Conservation (phyloP, 1,140 invertebrate genomes). For the Bombus pyrosoma region DNA sequence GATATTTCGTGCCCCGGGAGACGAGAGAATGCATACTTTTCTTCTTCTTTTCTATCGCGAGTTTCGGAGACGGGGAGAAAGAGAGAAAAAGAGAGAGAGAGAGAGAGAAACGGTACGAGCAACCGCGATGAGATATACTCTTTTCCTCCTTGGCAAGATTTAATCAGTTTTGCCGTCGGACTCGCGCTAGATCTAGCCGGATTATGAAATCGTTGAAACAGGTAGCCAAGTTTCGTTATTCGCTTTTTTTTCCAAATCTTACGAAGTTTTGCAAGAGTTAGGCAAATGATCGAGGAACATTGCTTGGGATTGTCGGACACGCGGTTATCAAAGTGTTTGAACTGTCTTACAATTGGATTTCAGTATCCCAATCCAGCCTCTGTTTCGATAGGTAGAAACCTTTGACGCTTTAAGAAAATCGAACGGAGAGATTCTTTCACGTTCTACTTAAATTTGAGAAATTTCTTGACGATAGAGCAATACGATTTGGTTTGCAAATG, state of each 20-base stretch:
- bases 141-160: constrained; percentile 37
- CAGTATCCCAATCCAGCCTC: no score
- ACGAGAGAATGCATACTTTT: constrained; percentile 21
- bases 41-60: not conserved
- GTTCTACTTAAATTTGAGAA: no score
- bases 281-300: not conserved
- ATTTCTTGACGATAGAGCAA: no score
- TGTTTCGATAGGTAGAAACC: no score
- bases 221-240: no score
- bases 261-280: not conserved
- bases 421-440: no score
- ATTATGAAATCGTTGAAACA: constrained; percentile 8
- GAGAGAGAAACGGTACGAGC: not conserved
- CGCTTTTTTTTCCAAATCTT: not conserved
- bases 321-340: no score
- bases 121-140: constrained; percentile 39
- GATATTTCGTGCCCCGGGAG: constrained; percentile 57
- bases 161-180: constrained; percentile 46
- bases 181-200: constrained; percentile 10
- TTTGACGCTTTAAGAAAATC: no score
- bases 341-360: no score
- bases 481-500: no score
- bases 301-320: no score
- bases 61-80: no score
- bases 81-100: not conserved